Base-by-base conservation (phyloP, 2,888 invertebrate species). In the Eucera pruinosa region DNA sequence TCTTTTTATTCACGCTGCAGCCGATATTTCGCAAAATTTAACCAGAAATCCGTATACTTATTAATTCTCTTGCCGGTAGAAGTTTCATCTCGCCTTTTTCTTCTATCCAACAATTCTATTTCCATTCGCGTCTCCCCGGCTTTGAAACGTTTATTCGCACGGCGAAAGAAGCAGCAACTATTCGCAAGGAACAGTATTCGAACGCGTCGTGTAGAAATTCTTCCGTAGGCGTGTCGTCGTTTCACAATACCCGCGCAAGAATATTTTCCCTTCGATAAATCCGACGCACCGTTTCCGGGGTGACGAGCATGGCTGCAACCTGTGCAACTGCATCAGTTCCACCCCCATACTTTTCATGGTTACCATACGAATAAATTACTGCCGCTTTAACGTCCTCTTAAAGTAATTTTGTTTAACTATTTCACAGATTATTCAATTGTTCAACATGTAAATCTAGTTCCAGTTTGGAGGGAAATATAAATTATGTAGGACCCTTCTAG, bases 201-300 rank as follows among this genome's bases (percentile, higher is more conserved):
- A 61, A 47, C 47, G n/a, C n/a, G n/a, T 67, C 23, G 11, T 25
- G 30, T 13, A 33, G 64, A 71, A 41, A 65, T 54, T 65, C 71
- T 58, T 39, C 25, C 30, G 47, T 43, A 50, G 30, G n/a, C 43
- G 30, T n/a, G n/a, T n/a, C n/a, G n/a, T 20, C 41, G 70, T 39
- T 36, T 57, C 58, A 66, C 55, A 57, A 62, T 61, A 33, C 33
- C 50, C 25, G 23, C 13, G n/a, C n/a, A n/a, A 30, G 20, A 72
- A 69, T 72, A 81, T 77, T 72, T 67, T 81, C 60, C 25, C 70
- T 64, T 50, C 73, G 30, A 72, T 67, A 73, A 70, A 77, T 81
- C 64, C 55, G 57, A 39, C 58, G 9, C 36, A 9, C 48, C 64
- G 55, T 78, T 55, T 67, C 69, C 52, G 55, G 41, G 39, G 60